Conservation (phyloP, 2,113 vertebrate species). For the Peromyscus californicus region DNA sequence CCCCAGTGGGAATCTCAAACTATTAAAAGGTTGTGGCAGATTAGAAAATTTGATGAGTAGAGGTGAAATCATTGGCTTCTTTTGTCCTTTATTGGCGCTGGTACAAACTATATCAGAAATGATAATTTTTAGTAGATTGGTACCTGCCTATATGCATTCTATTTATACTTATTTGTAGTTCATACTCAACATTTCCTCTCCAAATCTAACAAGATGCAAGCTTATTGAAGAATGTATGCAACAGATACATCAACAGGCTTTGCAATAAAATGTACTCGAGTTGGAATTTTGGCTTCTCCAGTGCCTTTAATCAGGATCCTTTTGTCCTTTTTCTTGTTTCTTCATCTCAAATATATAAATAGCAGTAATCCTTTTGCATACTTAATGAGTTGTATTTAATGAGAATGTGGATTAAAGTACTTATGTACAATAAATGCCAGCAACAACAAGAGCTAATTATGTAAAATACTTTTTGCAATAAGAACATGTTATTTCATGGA, state of each 20-base stretch:
- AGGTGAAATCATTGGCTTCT: not conserved
- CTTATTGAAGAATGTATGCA: not conserved
- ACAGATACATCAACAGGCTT: not conserved
- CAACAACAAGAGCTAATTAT: not conserved
- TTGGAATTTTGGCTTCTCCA: not conserved
- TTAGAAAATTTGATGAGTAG: not conserved
- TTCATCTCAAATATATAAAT: constrained; percentile 42
- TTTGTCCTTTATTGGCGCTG: not conserved
- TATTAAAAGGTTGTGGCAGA: constrained; percentile 18
- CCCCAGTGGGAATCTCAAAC: not conserved
- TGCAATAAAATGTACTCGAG: not conserved
- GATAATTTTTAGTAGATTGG: not conserved
- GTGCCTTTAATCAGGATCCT: constrained; percentile 30
- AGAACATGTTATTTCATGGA: not conserved
- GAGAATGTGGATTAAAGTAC: constrained; percentile 54
- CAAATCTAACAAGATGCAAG: not conserved
- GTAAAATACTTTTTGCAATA: constrained; percentile 11
- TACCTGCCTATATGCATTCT: not conserved
- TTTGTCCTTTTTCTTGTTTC: constrained; percentile 38
- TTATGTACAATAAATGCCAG: constrained; percentile 50
- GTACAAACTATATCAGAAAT: not conserved
- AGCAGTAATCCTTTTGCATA: constrained; percentile 55
- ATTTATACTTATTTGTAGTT: not conserved
- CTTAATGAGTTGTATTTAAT: constrained; percentile 62
- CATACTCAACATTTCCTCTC: not conserved